Evolutionary conservation across 2,113 vertebrate genomes (phyloP).

Genomic region (Oryzias curvinotus): DNA sequence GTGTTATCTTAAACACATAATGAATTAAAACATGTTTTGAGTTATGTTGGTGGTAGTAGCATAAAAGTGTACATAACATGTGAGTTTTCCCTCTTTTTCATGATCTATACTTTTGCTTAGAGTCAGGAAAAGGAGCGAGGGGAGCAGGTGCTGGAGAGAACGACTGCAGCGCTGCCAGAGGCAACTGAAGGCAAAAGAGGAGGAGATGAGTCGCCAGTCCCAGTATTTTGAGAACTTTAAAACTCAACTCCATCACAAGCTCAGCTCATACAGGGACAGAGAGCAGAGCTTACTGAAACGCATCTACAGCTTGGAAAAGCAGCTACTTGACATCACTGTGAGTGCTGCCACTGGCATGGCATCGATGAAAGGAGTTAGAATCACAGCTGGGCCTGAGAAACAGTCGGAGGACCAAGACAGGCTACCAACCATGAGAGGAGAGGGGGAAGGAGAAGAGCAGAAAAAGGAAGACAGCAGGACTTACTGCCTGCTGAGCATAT

Average conservation of each 20-base stretch:
- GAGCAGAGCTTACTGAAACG: conserved; percentile 74
- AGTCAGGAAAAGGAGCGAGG: conserved; percentile 74
- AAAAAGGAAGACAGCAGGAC: conserved; percentile 52
- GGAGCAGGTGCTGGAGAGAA: conserved; percentile 72
- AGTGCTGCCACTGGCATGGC: conserved; percentile 49
- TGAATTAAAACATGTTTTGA: too few species aligned
- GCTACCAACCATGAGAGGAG: conserved; percentile 56
- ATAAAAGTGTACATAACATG: not conserved
- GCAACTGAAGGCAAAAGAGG: conserved; percentile 79
- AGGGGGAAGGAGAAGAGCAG: conserved; percentile 70
- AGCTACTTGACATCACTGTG: conserved; percentile 74
- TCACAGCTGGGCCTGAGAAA: conserved; percentile 50
- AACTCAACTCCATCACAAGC: conserved; percentile 77
- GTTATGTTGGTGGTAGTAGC: too few species aligned
- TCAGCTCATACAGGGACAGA: conserved; percentile 66
- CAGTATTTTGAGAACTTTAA: conserved; percentile 84
- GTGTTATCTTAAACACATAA: too few species aligned
- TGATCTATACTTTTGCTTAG: conserved; percentile 49
- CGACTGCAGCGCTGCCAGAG: conserved; percentile 75
- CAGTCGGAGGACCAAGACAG: conserved; percentile 42
- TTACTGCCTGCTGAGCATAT: conserved; percentile 30
- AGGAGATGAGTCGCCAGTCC: conserved; percentile 80
- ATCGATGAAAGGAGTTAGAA: conserved; percentile 35
- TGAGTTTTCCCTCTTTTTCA: not conserved
- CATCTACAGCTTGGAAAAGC: conserved; percentile 77